Evolutionary conservation across 2,113 vertebrate genomes (phyloP).

Genomic region (Acinonyx jubatus): DNA sequence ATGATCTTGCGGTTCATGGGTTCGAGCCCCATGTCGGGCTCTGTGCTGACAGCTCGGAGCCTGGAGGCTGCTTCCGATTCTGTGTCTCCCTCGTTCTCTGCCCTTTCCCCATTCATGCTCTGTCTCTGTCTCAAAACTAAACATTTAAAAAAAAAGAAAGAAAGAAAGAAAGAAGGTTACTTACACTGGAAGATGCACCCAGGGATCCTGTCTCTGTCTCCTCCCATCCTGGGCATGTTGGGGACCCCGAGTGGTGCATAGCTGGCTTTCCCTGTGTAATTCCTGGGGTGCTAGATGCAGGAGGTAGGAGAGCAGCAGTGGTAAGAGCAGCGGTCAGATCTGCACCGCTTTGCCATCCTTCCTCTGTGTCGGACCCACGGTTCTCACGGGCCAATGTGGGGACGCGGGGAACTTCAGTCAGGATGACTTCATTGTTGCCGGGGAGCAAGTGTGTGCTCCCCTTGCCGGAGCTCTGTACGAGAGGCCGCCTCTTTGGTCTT

Average conservation of each 20-base stretch:
- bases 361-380: not conserved
- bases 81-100: too few relatives aligned
- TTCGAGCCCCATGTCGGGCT: too few relatives aligned
- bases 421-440: not conserved
- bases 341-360: not conserved
- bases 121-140: too few relatives aligned
- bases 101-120: too few relatives aligned
- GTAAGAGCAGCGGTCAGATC: not conserved
- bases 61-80: too few relatives aligned
- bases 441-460: not conserved
- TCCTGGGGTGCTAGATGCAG: not conserved
- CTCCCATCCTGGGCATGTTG: not conserved
- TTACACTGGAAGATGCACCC: not conserved
- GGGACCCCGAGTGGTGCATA: not conserved
- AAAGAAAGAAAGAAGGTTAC: too few relatives aligned
- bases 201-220: not conserved
- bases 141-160: too few relatives aligned
- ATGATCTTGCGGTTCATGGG: too few relatives aligned
- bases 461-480: fast-evolving
- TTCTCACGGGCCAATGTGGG: not conserved
- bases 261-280: not conserved
- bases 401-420: not conserved
- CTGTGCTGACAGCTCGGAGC: too few relatives aligned
- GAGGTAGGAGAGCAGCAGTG: not conserved
- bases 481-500: not conserved